Conservation (phyloP, 2,797 vertebrate genomes). For the Catamblyrhynchus diadema region DNA sequence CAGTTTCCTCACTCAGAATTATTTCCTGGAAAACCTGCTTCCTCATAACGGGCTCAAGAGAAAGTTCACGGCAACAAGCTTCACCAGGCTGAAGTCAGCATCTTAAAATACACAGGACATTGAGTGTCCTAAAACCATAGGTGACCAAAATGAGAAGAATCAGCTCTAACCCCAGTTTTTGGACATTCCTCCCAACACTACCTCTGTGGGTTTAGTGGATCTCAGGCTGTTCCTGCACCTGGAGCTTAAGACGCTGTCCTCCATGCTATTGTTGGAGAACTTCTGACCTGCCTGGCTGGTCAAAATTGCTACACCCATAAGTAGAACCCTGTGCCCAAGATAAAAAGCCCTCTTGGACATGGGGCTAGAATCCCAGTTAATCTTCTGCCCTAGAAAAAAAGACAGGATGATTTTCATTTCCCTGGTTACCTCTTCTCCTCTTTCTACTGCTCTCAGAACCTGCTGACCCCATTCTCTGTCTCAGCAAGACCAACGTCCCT, state of each 20-base stretch:
- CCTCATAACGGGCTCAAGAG: neutral
- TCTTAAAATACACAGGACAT: neutral
- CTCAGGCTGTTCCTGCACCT: neutral
- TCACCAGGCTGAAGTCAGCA: neutral
- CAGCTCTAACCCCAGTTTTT: neutral
- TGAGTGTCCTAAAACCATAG: rapidly evolving
- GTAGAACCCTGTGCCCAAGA: neutral
- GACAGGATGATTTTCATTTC: neutral
- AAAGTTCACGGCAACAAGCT: neutral
- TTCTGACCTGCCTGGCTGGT: neutral
- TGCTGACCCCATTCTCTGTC: neutral
- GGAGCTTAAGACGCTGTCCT: neutral
- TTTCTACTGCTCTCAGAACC: neutral
- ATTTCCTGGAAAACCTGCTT: neutral
- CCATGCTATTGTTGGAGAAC: neutral
- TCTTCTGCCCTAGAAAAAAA: neutral
- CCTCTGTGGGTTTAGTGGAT: neutral
- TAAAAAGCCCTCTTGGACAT: neutral
- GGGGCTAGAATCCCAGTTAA: neutral
- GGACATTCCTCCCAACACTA: neutral
- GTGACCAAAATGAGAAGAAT: neutral
- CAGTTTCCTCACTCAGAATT: neutral
- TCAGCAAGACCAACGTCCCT: neutral
- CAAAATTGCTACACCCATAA: neutral
- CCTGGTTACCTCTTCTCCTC: neutral